Evolutionary conservation across 2,113 vertebrate species (phyloP).

Genomic region (Progne subis): DNA sequence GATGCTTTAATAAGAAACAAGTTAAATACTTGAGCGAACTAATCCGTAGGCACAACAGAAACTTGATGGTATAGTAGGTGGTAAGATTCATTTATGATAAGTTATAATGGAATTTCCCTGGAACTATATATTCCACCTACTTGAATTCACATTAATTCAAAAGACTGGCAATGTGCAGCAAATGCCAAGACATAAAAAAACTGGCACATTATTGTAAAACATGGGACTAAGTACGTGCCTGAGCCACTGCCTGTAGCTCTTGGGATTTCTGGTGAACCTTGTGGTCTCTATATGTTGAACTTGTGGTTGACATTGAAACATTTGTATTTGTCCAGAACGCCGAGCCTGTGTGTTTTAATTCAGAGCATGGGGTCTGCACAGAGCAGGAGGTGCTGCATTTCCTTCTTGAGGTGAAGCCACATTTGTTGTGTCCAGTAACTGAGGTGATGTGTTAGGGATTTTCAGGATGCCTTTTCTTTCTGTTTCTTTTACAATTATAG

Average conservation of each 20-base stretch:
- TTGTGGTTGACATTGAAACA: not conserved
- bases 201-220: not conserved
- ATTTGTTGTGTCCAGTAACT: not conserved
- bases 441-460: not conserved
- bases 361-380: not conserved
- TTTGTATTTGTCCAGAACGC: not conserved
- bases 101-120: conserved; percentile 34
- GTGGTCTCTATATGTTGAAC: not conserved
- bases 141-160: not conserved
- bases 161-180: not conserved
- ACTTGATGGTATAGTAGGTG: conserved; percentile 1
- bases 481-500: not conserved
- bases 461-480: not conserved
- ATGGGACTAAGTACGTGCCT: not conserved
- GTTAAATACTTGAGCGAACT: not conserved
- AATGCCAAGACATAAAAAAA: not conserved
- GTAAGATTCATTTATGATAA: conserved; percentile 2
- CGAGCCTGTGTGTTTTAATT: not conserved
- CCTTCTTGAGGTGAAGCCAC: not conserved
- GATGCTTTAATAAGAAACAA: not conserved
- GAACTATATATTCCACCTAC: conserved; percentile 9
- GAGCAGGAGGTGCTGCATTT: not conserved
- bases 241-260: not conserved
- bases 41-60: conserved; percentile 2
- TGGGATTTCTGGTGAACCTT: not conserved